Evolutionary conservation across 2,888 invertebrate genomes (phyloP).

Genomic region (Hyposoter didymator): DNA sequence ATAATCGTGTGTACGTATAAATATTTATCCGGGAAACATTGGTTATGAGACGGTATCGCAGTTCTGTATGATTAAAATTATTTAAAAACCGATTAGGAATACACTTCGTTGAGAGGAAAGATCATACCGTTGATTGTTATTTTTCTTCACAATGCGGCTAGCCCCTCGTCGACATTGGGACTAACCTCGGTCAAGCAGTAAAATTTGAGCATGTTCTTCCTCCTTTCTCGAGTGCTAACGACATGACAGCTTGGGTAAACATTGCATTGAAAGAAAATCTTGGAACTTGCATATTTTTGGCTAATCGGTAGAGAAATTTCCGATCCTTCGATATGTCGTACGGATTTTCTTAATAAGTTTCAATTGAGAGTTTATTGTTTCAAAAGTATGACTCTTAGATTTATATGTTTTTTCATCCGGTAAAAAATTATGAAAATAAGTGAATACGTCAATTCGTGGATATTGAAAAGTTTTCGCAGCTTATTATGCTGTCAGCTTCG

Average conservation of each 20-base stretch:
- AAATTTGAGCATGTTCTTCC: slow-evolving; percentile 49
- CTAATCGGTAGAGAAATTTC: background rate
- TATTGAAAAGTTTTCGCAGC: slow-evolving; percentile 34
- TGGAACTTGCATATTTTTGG: background rate
- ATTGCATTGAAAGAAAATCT: slow-evolving; percentile 32
- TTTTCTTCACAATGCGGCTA: slow-evolving; percentile 20
- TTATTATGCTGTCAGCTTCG: slow-evolving; percentile 5
- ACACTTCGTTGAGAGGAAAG: background rate
- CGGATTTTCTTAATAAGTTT: background rate
- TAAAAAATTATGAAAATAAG: slow-evolving; percentile 34
- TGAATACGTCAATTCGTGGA: slow-evolving; percentile 26
- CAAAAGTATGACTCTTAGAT: slow-evolving; percentile 40
- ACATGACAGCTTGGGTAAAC: slow-evolving; percentile 45
- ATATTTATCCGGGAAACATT: background rate
- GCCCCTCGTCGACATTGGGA: slow-evolving; percentile 27
- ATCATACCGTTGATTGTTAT: slow-evolving; percentile 24
- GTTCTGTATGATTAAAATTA: slow-evolving; percentile 21
- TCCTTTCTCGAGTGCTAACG: slow-evolving; percentile 16
- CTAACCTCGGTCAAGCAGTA: slow-evolving; percentile 15
- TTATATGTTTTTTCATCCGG: slow-evolving; percentile 38
- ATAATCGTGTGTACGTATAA: background rate
- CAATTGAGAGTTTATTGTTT: slow-evolving; percentile 2
- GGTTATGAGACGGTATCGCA: slow-evolving; percentile 38
- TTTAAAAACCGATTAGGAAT: background rate
- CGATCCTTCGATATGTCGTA: background rate